Base-by-base conservation (phyloP, 2,113 vertebrate species). In the Paraplagusia blochii region DNA sequence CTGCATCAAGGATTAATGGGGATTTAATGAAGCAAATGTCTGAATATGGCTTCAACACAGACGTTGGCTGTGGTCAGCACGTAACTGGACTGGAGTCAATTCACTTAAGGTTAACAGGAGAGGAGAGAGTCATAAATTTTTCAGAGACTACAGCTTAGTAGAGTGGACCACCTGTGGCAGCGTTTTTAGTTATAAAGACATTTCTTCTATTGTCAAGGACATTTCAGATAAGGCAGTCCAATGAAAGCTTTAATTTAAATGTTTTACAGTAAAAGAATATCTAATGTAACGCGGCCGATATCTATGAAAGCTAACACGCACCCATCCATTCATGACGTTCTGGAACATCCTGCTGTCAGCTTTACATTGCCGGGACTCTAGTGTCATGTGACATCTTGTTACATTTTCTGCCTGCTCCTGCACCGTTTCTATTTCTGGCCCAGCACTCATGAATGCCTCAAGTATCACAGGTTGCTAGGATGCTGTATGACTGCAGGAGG, bases 391-490 rank as follows among this genome's bases (percentile, higher is more conserved):
- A 73, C 58, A 48, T 68, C 11, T 57, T 49, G 22, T 29, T 29
- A 29, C 70, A 63, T 47, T 58, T 66, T 35, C 50, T 55, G 38
- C 67, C 65, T 68, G 74, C 82, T 79, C 69, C 72, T 63, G 43
- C 55, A 65, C 63, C 68, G 77, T 77, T 68, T 74, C 82, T 82
- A 85, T 88, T 86, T 81, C 72, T 85, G 80, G 75, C 72, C 61
- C 63, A 51, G 60, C 52, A 14, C 50, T 79, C 12, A 72, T 87
- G 67, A 81, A 85, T 84, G 65, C 74, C 56, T 71, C n/a, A 43
- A 66, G 72, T 62, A 74, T 76, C 53, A 59, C 59, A 76, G 80
- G 82, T 88, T 89, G 73, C 83, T 77, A 84, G 81, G 76, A 84
- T 87, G 81, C 83, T 36, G 43, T 67, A 61, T 34, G 43, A 34